Base-by-base conservation (phyloP, 2,888 invertebrate genomes). In the Galeopsomyia nigrocyanea region DNA sequence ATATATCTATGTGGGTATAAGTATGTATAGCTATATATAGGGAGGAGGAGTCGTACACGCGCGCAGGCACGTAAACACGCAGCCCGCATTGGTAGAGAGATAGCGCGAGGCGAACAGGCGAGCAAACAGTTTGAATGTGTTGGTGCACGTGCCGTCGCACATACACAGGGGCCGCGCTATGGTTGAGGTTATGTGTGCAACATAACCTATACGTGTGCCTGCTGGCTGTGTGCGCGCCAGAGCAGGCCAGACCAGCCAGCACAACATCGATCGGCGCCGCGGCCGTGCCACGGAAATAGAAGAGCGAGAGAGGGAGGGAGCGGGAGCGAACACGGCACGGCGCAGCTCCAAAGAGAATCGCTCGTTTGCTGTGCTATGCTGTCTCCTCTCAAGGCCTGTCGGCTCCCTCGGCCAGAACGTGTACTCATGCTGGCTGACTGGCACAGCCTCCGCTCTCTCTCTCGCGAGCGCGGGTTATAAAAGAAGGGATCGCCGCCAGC, bases 121-220 rank as follows among this genome's bases (percentile, higher is more conserved):
- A 14, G 39, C 46, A 26, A 26, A 26, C 26, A 26, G n/a, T 47
- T 1, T 47, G 16, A 31, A 55, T 46, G 70, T 58, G 47, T 58
- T n/a, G 3, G 76, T 72, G 56, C 47, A 73, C 75, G 70, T 65
- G 73, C 76, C 73, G 75, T 71, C 73, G 66, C 74, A 76, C 64
- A 73, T 69, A 76, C 64, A 39, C 10, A n/a, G n/a, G n/a, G n/a
- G n/a, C n/a, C n/a, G 39, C 7, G 72, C 68, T 76, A 75, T 66
- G 65, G 39, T 7, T 39, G 10, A 39, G 68, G 71, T 68, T 68
- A 68, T 56, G 72, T 62, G 69, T 68, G 39, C 63, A 69, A 74
- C 73, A 74, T 69, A 77, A 72, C 75, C 64, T 67, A 71, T 71
- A 74, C 61, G 74, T 63, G 68, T 62, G 73, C 16, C n/a, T n/a